Evolutionary conservation across 2,888 invertebrate species (phyloP), one percentile per base, ranked within the genome.

Genomic region (Ametastegia equiseti): DNA sequence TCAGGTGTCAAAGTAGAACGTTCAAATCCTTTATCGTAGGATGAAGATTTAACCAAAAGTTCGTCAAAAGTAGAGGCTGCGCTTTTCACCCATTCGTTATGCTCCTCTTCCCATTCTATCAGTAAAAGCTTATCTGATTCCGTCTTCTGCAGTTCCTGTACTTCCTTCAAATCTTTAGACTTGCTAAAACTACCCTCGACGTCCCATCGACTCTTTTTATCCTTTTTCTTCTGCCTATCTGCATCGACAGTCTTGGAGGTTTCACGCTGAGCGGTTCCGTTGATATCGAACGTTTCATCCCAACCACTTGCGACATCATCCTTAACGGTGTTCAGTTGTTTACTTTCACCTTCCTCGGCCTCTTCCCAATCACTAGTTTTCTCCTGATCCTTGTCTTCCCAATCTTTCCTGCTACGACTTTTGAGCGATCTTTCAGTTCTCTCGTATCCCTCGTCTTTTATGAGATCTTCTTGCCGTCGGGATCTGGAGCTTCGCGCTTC

Each of bases 171-270:
- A 19, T 75, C 54, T 30, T 23, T 75, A 7, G 30, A 36, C 42
- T 60, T 42, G 27, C n/a, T 78, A 1, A 45, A 78, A 42, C 36
- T 78, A 23, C 83, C 86, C 9, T 86, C 88, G 6, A 90, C 89
- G 60, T 91, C 90, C 91, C 91, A 91, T 5, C 90, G 88, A 83
- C 89, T 90, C 78, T 71, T 88, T 80, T 86, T 33, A 65, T 9
- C 27, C 45, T 60, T 82, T 36, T 33, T 23, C 19, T 23, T 69
- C 11, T 19, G 69, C 50, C 33, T n/a, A 75, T n/a, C 15, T 36
- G 50, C 9, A 23, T 78, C 78, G 2, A 60, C 42, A 19, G 42
- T 23, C 42, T 78, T 78, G 6, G 15, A 60, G 60, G 13, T 63
- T 27, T 60, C 42, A 30, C 57, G 13, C 23, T 78, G 39, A 42